Evolutionary conservation across 2,888 invertebrate genomes (phyloP), one percentile per base, ranked within the genome.

Genomic region (Pyrocoelia pectoralis): DNA sequence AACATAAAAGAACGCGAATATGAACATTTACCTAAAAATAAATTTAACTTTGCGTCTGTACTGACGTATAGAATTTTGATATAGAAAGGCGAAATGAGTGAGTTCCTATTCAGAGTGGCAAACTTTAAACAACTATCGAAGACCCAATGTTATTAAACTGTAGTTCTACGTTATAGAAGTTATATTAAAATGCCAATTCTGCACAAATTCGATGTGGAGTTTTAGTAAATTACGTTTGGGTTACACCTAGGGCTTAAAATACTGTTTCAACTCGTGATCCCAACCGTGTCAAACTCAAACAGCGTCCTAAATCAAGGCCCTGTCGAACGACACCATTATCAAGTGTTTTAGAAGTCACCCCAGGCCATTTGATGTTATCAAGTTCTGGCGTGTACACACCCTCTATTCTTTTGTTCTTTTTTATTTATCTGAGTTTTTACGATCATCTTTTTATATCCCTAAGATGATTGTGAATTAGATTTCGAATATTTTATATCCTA

Each of bases 281-380:
- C 60, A 49, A 66, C 60, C 60, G 56, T 56, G 50, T 63, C 66
- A 66, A 63, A 66, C 70, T 71, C 70, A 66, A 70, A 68, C 66
- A 68, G 65, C 67, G 68, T 68, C 62, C 69, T 76, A 75, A 74
- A 76, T 76, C 75, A 75, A 73, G 74, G 67, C 72, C 70, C 70
- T 72, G 73, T 76, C 75, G 74, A 76, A 75, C 70, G 74, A 74
- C 76, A 75, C 75, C 73, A 73, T 76, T 76, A 76, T 75, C 73
- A 73, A 72, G 69, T 72, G 74, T 72, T 74, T 70, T 66, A 72
- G 70, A 68, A 72, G 68, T 73, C 67, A 70, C 71, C 74, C 62
- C 72, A 70, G 73, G 72, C 72, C 72, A 72, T 72, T 74, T 72
- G 73, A 74, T 76, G 73, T 72, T 74, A 76, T 74, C 74, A 72